These are phyloP conservation scores for Lagopus muta DNA, from an alignment of 2,113 vertebrate genomes.

Conservation along the genomic window DNA sequence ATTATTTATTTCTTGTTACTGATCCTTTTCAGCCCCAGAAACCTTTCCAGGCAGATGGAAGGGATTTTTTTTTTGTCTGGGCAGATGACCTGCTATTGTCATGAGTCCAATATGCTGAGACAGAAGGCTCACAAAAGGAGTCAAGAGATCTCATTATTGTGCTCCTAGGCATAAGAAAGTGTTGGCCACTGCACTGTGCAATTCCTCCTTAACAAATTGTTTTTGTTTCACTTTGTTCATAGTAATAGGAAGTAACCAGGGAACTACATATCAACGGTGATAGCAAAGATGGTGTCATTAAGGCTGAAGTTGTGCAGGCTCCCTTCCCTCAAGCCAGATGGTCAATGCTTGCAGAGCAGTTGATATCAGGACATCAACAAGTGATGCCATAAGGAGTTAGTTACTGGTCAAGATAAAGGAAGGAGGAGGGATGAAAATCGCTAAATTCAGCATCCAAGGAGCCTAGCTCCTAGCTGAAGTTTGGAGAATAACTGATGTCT, in stretches of 20 bases:
- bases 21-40: not conserved
- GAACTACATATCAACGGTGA: not conserved
- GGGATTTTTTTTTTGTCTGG: rapidly evolving
- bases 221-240: not conserved
- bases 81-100: not conserved
- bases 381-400: not conserved
- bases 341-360: not conserved
- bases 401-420: not conserved
- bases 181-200: rapidly evolving
- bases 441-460: not conserved
- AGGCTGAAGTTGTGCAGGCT: not conserved
- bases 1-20: not conserved
- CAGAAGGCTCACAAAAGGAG: not conserved
- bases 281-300: not conserved
- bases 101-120: not conserved
- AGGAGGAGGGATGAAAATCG: not conserved
- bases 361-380: not conserved
- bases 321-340: not conserved
- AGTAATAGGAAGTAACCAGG: not conserved
- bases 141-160: not conserved
- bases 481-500: not conserved
- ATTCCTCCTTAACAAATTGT: not conserved
- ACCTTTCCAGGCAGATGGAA: not conserved
- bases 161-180: not conserved
- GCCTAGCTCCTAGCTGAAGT: not conserved